Evolutionary conservation across 2,797 vertebrate species (phyloP).

Genomic region (Micromesistius poutassou): DNA sequence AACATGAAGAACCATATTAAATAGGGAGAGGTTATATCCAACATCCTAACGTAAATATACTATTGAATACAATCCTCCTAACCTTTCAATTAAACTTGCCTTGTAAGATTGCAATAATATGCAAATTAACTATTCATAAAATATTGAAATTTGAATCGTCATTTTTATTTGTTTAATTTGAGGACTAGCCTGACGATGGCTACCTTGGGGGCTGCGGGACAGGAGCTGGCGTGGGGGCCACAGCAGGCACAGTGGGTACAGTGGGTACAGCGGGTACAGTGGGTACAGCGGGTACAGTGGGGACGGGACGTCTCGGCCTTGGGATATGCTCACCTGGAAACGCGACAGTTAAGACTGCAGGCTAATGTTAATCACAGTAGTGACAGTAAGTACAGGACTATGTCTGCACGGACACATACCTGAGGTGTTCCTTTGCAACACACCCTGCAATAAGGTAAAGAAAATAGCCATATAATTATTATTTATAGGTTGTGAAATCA

Average conservation of each 20-base stretch:
- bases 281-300: conserved; percentile 69
- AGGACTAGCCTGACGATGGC: neutral
- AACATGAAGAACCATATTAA: neutral
- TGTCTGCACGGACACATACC: conserved; percentile 78
- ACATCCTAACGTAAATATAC: neutral
- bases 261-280: conserved; percentile 60
- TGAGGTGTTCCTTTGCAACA: conserved; percentile 90
- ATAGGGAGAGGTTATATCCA: neutral
- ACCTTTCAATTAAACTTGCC: too few species aligned
- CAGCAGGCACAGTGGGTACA: conserved; percentile 70
- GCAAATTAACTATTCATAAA: neutral
- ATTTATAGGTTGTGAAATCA: neutral
- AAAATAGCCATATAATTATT: conserved; percentile 36
- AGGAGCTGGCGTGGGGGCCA: conserved; percentile 62
- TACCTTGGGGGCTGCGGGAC: conserved; percentile 80
- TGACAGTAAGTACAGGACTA: neutral
- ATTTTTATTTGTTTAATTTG: too few species aligned
- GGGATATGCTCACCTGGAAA: conserved; percentile 88
- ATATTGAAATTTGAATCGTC: neutral
- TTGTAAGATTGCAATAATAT: too few species aligned
- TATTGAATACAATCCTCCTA: neutral
- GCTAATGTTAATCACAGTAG: conserved; percentile 9
- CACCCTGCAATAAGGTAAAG: conserved; percentile 81
- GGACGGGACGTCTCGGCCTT: conserved; percentile 85
- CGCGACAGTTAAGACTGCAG: conserved; percentile 5